Base-by-base conservation (phyloP, 2,113 vertebrate genomes). In the Grammomys surdaster region DNA sequence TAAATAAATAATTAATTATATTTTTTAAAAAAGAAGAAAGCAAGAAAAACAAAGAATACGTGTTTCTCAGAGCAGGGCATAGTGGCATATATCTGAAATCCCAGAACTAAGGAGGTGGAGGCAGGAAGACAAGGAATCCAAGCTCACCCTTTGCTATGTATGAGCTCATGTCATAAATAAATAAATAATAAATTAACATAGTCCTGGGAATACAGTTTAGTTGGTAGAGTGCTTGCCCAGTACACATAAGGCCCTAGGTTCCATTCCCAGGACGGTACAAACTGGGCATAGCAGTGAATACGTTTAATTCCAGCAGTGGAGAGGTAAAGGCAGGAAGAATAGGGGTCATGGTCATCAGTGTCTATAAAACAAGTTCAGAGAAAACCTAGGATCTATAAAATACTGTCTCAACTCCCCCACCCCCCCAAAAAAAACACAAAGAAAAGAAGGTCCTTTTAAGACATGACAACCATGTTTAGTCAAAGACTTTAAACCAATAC, bases 401-500 rank as follows among this genome's bases (percentile, higher is more conserved):
- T 11, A 19, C 43, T 87, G 43, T 31, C 63, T 86, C 40, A 46
- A 84, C 14, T 20, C 40, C 3, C 6, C 1, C 60, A 51, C 33
- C 7, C 3, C 4, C 65, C n/a, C 12, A 67, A 67, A 87, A 65
- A 36, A n/a, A 70, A 33, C 33, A 5, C 19, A 73, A 73, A 73
- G 13, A 43, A 63, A 84, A 40, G 51, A 72, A 88, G 31, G 58
- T 33, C 93, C 56, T 78, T 56, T 93, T 89, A 93, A 89, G 19
- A 33, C 80, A 94, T 60, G 67, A 60, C 31, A 81, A 88, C 36
- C 48, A 48, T 58, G 80, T 58, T 95, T 60, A 89, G 54, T 88
- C n/a, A 84, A 95, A 88, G 28, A 85, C 58, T 92, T 8, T 73
- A 75, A 75, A 95, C 22, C 22, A 91, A 70, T 88, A 48, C 1